Conservation (phyloP, 2,888 invertebrate species). For the Blastobasis lacticolella region DNA sequence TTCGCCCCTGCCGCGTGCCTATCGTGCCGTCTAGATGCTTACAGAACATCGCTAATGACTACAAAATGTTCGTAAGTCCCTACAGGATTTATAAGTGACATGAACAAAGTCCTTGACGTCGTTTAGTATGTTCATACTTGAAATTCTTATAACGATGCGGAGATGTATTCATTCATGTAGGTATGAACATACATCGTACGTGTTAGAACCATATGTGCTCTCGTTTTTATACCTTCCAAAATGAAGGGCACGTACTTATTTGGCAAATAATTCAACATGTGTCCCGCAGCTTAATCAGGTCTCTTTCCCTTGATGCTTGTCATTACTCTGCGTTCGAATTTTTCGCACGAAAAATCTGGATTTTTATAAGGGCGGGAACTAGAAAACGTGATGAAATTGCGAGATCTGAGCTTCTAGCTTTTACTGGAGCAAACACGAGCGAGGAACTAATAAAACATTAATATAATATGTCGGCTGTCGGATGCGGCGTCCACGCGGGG, state of each 20-base stretch:
- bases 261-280: too few relatives aligned
- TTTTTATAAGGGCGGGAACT: too few relatives aligned
- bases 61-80: neutral
- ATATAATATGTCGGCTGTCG: slow-evolving; percentile 36
- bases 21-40: slow-evolving; percentile 34
- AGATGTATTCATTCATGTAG: too few relatives aligned
- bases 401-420: slow-evolving; percentile 15
- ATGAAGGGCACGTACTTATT: too few relatives aligned
- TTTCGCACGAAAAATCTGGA: too few relatives aligned
- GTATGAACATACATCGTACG: too few relatives aligned
- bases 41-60: slow-evolving; percentile 1
- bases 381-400: neutral
- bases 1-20: slow-evolving; percentile 46
- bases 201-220: too few relatives aligned
- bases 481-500: slow-evolving; percentile 22
- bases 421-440: slow-evolving; percentile 28
- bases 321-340: too few relatives aligned
- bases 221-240: too few relatives aligned
- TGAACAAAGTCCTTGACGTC: slow-evolving; percentile 24
- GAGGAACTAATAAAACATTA: slow-evolving; percentile 45
- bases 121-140: slow-evolving; percentile 16
- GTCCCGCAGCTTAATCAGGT: too few relatives aligned
- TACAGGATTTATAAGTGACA: slow-evolving; percentile 1
- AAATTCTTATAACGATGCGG: too few relatives aligned
- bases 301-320: too few relatives aligned